Evolutionary conservation across 2,797 vertebrate species (phyloP).

Genomic region (Eulemur rubriventer): DNA sequence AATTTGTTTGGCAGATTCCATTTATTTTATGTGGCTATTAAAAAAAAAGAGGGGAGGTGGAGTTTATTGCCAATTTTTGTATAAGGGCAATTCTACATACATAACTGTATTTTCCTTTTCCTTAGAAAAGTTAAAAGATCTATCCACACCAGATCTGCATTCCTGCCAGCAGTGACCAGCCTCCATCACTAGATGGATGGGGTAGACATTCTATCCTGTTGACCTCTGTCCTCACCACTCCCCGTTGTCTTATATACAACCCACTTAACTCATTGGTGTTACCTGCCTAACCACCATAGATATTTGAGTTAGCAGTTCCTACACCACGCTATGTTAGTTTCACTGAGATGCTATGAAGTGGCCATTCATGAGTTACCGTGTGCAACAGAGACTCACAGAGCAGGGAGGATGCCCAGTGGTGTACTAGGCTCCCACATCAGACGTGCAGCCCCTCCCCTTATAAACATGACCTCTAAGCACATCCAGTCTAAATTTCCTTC

Average conservation of each 20-base stretch:
- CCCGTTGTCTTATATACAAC: not conserved
- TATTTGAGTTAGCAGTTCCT: not conserved
- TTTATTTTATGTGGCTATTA: not conserved
- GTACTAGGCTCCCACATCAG: too few relatives aligned
- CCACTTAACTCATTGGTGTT: not conserved
- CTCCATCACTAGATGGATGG: too few relatives aligned
- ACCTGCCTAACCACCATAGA: not conserved
- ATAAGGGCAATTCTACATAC: not conserved
- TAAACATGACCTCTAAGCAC: not conserved
- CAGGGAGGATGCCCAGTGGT: accelerated
- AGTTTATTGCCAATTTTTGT: not conserved
- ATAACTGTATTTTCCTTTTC: not conserved
- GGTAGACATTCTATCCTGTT: not conserved
- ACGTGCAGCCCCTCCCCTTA: not conserved
- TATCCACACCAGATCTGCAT: accelerated
- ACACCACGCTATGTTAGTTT: not conserved
- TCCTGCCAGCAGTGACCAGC: not conserved
- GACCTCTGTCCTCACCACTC: not conserved
- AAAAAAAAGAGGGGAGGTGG: not conserved
- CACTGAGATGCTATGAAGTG: not conserved
- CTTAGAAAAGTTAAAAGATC: not conserved
- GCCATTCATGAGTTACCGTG: not conserved
- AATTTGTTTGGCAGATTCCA: not conserved
- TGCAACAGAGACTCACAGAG: not conserved
- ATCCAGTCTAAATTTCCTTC: not conserved